phyloP scores from a whole-genome alignment of 2,797 vertebrate species.

The Bradypodion pumilum region DNA sequence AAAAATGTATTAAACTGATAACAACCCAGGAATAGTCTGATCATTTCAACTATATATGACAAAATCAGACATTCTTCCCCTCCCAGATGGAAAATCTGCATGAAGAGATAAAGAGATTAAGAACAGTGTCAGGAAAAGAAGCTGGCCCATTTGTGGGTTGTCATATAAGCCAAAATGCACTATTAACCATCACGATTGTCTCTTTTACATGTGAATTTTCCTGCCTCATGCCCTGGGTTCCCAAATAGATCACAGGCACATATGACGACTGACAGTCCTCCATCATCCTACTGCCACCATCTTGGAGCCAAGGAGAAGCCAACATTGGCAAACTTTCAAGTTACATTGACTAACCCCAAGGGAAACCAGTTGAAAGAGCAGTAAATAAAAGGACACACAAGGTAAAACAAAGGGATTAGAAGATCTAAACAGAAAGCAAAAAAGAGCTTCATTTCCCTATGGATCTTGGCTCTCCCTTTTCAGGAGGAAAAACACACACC shows the following conservation, averaged over 20 bases:
- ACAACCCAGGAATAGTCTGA: no score
- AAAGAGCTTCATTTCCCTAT: rapidly evolving
- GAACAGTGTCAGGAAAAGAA: constrained; percentile 46
- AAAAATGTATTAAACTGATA: no score
- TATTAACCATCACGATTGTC: not conserved
- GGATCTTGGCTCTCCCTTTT: not conserved
- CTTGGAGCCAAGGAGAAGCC: not conserved
- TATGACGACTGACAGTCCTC: no score
- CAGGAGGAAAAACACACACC: constrained; percentile 6
- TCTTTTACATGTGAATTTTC: no score
- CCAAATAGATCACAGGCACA: no score
- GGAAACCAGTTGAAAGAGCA: not conserved
- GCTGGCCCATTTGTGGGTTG: constrained; percentile 58
- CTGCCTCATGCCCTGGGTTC: no score
- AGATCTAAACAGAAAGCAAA: not conserved
- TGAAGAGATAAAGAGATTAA: not conserved
- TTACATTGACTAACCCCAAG: not conserved
- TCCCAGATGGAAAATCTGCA: no score
- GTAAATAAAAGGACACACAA: not conserved
- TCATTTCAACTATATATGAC: not conserved
- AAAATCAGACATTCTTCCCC: not conserved
- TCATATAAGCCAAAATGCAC: constrained; percentile 51
- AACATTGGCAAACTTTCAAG: not conserved
- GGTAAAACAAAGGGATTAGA: constrained; percentile 28
- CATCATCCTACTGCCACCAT: not conserved